Percentiles rank a stretch among this genome's conserved stretches.
Evolutionary conservation across 2,888 invertebrate genomes (phyloP).

Genomic region (Tortricodes alternella): DNA sequence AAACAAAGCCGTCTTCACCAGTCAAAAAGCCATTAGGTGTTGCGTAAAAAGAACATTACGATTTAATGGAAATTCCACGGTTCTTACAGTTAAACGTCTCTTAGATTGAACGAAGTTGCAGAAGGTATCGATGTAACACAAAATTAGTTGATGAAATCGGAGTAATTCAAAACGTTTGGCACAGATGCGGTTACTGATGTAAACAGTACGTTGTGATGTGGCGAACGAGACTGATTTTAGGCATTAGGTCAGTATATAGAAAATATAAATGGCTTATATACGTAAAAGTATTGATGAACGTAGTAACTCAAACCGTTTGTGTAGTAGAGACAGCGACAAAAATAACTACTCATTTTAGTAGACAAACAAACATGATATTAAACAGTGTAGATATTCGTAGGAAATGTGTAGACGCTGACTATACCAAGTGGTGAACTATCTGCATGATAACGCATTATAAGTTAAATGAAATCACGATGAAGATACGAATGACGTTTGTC

Average conservation of each 20-base stretch:
- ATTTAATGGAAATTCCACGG: conserved; percentile 62
- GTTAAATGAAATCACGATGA: too few species aligned
- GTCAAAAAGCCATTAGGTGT: conserved; percentile 48
- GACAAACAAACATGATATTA: too few species aligned
- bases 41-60: conserved; percentile 62
- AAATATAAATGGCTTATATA: too few species aligned
- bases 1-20: conserved; percentile 38
- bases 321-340: too few species aligned
- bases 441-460: too few species aligned
- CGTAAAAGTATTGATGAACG: too few species aligned
- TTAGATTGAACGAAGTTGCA: conserved; percentile 30
- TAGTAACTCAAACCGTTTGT: too few species aligned
- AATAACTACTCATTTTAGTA: too few species aligned
- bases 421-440: too few species aligned
- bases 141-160: conserved; percentile 67
- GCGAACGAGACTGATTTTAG: background rate
- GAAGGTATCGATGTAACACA: conserved; percentile 60
- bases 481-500: too few species aligned
- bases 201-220: conserved; percentile 40
- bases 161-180: conserved; percentile 58
- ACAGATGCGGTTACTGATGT: conserved; percentile 53
- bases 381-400: too few species aligned
- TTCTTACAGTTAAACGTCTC: conserved; percentile 40
- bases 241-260: conserved; percentile 26
- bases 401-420: too few species aligned